Conservation (phyloP, 2,888 invertebrate genomes). For the Mesochorus sp. region DNA sequence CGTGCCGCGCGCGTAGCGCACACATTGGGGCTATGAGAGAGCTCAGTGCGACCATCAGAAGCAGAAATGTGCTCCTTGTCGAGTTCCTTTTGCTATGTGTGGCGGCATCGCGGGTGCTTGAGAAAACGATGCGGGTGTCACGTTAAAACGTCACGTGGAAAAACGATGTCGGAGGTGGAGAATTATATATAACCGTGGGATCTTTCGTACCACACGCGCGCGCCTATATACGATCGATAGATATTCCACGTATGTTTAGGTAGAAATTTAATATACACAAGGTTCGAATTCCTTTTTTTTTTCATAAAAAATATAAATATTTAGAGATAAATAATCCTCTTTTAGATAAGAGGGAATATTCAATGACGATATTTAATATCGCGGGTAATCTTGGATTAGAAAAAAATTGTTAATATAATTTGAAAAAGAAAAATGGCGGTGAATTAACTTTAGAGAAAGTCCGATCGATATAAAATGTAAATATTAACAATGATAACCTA, state of each 20-base stretch:
- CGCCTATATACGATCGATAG: too few species aligned
- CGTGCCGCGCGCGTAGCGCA: too few species aligned
- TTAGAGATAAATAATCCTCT: too few species aligned
- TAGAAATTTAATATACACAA: too few species aligned
- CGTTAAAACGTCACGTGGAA: slow-evolving; percentile 64
- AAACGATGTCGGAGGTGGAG: slow-evolving; percentile 66
- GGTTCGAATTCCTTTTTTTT: not conserved
- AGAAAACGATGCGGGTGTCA: slow-evolving; percentile 60
- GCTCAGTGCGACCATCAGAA: slow-evolving; percentile 5
- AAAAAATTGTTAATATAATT: not conserved
- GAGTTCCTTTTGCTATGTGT: not conserved
- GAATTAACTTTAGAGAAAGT: too few species aligned
- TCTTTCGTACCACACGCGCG: slow-evolving; percentile 67
- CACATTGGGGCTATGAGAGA: too few species aligned
- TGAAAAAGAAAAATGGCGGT: not conserved
- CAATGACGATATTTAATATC: too few species aligned
- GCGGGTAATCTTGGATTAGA: not conserved
- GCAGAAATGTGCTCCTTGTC: not conserved
- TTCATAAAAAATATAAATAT: too few species aligned
- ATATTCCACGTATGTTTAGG: too few species aligned
- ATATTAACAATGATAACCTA: too few species aligned
- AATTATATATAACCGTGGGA: slow-evolving; percentile 78
- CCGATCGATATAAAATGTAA: too few species aligned
- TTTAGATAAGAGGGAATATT: too few species aligned
- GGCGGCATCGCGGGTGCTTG: slow-evolving; percentile 24